A percentile compares a stretch with the other conserved stretches of the same genome.
These are phyloP conservation scores for Micropterix aruncella DNA, from an alignment of 2,888 invertebrate species.

Conservation along the genomic window DNA sequence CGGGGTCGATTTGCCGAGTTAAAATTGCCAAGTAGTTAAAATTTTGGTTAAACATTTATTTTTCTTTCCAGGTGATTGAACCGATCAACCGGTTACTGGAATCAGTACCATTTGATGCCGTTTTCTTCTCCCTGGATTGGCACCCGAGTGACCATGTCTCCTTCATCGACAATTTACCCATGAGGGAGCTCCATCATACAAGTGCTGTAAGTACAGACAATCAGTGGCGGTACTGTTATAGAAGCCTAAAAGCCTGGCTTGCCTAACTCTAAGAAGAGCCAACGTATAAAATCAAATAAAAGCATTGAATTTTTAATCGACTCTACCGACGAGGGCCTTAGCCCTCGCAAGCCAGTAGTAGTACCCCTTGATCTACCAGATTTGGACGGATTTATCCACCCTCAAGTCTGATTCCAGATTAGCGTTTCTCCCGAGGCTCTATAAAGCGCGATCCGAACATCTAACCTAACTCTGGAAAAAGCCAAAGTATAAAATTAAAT, in stretches of 20 bases:
- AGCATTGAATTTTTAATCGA: background rate
- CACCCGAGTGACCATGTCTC: conserved; percentile 94
- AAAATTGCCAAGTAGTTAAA: too few relatives aligned
- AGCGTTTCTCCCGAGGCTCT: conserved; percentile 3
- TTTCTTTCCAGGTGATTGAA: conserved; percentile 54
- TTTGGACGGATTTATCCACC: too few relatives aligned
- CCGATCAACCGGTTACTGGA: conserved; percentile 80
- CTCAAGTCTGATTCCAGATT: conserved; percentile 6
- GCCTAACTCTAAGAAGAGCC: too few relatives aligned
- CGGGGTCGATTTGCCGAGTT: too few relatives aligned
- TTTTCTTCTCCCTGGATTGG: conserved; percentile 94
- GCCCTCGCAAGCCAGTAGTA: conserved; percentile 7
- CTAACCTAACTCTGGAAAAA: too few relatives aligned
- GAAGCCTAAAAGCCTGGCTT: too few relatives aligned
- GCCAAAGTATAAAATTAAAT: too few relatives aligned
- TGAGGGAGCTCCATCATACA: conserved; percentile 57
- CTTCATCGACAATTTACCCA: conserved; percentile 83
- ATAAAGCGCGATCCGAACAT: too few relatives aligned
- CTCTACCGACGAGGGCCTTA: background rate
- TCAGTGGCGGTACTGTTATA: conserved; percentile 8
- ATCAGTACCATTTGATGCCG: conserved; percentile 68
- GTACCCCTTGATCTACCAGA: conserved; percentile 1
- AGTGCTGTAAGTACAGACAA: conserved; percentile 42
- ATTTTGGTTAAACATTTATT: too few relatives aligned
- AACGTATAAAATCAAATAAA: too few relatives aligned